phyloP scores from a whole-genome alignment of 2,888 invertebrate species.

The Diploptera punctata region DNA sequence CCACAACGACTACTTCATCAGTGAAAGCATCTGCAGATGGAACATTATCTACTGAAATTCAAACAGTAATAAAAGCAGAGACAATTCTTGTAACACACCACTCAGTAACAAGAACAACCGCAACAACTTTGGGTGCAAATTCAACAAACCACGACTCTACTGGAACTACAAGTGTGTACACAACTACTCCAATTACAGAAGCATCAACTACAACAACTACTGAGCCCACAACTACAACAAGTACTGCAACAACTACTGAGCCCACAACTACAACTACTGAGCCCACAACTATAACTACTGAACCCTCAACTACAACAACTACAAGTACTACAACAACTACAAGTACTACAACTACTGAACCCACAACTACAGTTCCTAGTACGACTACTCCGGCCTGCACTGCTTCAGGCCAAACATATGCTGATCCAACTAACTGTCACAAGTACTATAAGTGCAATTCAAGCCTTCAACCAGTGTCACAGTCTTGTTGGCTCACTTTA shows the following conservation, averaged over 20 bases:
- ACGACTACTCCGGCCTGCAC: neutral
- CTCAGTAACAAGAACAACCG: too few relatives aligned
- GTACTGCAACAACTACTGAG: neutral
- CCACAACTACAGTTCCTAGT: neutral
- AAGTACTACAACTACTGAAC: neutral
- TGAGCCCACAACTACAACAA: neutral
- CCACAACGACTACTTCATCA: neutral
- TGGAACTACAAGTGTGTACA: neutral
- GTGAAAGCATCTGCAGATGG: too few relatives aligned
- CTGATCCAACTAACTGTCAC: neutral
- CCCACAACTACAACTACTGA: neutral
- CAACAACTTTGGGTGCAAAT: too few relatives aligned
- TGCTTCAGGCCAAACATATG: neutral
- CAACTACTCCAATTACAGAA: neutral
- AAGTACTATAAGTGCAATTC: conserved; percentile 1
- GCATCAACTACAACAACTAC: neutral
- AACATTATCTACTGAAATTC: neutral
- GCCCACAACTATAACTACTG: neutral
- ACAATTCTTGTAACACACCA: too few relatives aligned
- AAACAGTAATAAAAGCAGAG: neutral
- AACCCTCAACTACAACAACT: neutral
- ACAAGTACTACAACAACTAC: too few relatives aligned
- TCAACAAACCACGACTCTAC: too few relatives aligned
- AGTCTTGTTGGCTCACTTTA: neutral
- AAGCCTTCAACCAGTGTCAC: neutral